Percentiles rank a stretch among this genome's conserved stretches.
Conservation (phyloP, 2,888 invertebrate genomes). For the Eustalomyia histrio region DNA sequence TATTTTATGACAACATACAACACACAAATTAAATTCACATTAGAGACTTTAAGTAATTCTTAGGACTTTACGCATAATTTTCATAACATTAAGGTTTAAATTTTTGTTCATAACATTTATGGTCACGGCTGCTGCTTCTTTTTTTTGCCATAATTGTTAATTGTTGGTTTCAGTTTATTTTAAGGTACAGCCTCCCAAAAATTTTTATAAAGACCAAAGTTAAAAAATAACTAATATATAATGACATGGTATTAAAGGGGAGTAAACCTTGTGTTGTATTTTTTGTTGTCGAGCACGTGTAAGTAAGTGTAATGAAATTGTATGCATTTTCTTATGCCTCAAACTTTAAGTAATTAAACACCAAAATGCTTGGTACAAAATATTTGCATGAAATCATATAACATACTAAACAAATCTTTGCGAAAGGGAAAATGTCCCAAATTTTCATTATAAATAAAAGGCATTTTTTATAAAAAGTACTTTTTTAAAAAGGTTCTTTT, state of each 20-base stretch:
- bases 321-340: conserved; percentile 39
- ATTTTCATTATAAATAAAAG: no score
- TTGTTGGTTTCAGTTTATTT: conserved; percentile 57
- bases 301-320: conserved; percentile 55
- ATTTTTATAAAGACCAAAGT: background rate
- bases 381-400: conserved; percentile 62
- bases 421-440: background rate
- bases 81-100: background rate
- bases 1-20: conserved; percentile 29
- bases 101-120: background rate
- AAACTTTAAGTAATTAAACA: conserved; percentile 17
- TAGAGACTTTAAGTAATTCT: conserved; percentile 14
- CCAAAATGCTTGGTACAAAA: conserved; percentile 21
- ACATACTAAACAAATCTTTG: conserved; percentile 33
- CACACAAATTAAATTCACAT: conserved; percentile 45
- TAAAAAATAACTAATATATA: conserved; percentile 36
- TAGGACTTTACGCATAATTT: background rate
- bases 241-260: conserved; percentile 57
- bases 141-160: conserved; percentile 37
- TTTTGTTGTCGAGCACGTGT: conserved; percentile 58
- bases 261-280: conserved; percentile 25
- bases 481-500: no score
- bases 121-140: background rate
- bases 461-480: no score
- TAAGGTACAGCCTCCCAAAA: conserved; percentile 49